These are phyloP conservation scores for Cygnus olor DNA, from an alignment of 2,797 vertebrate species.

Conservation along the genomic window DNA sequence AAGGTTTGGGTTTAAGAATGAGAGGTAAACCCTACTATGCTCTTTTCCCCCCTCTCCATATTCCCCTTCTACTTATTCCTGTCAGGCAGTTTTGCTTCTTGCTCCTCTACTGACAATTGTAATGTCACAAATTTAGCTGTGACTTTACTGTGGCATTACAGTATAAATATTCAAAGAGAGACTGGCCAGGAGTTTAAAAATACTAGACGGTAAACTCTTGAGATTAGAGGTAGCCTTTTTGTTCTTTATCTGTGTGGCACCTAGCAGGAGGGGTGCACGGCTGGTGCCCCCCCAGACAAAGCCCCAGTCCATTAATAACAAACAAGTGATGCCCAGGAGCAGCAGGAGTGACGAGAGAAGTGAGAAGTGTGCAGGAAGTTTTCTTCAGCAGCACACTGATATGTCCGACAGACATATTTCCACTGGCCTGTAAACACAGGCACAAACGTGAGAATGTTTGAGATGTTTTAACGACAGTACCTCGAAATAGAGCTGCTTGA, in stretches of 20 bases:
- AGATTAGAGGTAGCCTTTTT: neutral
- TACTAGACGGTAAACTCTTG: neutral
- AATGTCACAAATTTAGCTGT: neutral
- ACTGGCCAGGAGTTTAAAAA: neutral
- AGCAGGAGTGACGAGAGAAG: neutral
- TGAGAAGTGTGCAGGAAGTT: neutral
- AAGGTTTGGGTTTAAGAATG: neutral
- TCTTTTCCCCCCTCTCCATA: neutral
- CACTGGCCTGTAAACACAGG: neutral
- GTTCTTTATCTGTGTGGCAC: neutral
- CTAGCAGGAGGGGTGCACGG: neutral
- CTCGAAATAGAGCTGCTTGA: neutral
- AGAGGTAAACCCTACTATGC: neutral
- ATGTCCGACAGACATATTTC: neutral
- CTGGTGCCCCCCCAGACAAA: neutral
- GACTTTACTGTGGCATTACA: neutral
- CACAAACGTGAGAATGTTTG: neutral
- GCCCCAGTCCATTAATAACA: fast-evolving
- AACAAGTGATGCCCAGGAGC: neutral
- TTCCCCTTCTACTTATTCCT: neutral
- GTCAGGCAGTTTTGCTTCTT: neutral
- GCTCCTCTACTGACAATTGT: neutral
- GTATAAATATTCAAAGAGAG: neutral
- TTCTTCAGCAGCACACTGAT: neutral
- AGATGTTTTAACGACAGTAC: neutral